phyloP scores from a whole-genome alignment of 2,113 vertebrate species.

The Myotis yumanensis region DNA sequence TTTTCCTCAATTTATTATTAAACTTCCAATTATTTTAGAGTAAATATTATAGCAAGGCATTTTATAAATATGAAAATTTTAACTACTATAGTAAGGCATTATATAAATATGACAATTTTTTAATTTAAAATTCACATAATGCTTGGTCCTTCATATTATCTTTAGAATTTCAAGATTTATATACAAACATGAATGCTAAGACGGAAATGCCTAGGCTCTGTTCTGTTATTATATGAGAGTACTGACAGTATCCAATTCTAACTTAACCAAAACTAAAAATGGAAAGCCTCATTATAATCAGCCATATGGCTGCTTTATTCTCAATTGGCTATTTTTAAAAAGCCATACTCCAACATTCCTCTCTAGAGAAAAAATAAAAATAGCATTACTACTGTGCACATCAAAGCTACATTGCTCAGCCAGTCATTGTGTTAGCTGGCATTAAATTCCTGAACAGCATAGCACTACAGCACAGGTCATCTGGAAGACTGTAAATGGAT shows the following conservation, averaged over 20 bases:
- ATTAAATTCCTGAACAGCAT: neutral
- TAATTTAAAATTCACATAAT: neutral
- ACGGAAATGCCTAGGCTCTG: neutral
- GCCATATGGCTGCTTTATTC: constrained; percentile 25
- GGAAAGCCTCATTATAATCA: constrained; percentile 26
- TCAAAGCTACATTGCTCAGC: neutral
- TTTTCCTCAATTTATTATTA: neutral
- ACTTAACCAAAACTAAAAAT: neutral
- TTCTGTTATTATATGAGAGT: neutral
- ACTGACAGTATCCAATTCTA: neutral
- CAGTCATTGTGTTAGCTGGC: neutral
- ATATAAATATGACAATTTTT: neutral
- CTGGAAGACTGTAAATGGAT: neutral
- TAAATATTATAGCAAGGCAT: neutral
- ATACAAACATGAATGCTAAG: neutral
- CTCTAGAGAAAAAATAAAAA: constrained; percentile 31
- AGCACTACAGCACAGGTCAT: neutral
- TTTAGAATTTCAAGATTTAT: neutral
- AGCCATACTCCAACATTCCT: neutral
- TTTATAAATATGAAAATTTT: neutral
- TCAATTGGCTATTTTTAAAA: constrained; percentile 22
- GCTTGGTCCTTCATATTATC: neutral
- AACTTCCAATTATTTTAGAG: neutral
- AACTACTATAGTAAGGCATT: neutral
- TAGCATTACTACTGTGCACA: neutral